Conservation (phyloP, 2,888 invertebrate genomes). For the Malachius bipustulatus region DNA sequence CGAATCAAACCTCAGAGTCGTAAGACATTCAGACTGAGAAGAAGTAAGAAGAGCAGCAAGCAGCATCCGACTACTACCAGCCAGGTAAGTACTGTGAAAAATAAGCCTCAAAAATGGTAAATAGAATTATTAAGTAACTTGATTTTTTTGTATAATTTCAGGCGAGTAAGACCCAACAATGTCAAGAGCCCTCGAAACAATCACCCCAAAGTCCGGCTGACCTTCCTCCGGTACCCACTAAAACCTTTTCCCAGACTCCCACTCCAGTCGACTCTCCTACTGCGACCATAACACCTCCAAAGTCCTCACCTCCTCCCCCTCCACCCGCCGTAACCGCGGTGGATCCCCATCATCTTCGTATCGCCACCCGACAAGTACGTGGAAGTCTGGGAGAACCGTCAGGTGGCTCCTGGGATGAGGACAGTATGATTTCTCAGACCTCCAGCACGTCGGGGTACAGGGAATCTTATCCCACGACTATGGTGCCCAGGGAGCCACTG, state of each 20-base stretch:
- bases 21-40: constrained; percentile 80
- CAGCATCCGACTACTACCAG: no score
- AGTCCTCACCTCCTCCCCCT: constrained; percentile 16
- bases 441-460: constrained; percentile 77
- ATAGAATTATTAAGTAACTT: no score
- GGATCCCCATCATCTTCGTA: constrained; percentile 32
- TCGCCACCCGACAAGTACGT: constrained; percentile 31
- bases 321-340: constrained; percentile 21
- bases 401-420: constrained; percentile 72
- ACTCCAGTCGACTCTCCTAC: no score
- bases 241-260: no score
- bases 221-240: no score
- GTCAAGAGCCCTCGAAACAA: no score
- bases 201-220: no score
- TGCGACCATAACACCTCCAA: background rate
- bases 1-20: constrained; percentile 88
- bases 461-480: constrained; percentile 47
- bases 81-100: no score
- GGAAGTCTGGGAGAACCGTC: constrained; percentile 35
- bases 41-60: constrained; percentile 55
- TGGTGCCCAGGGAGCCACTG: constrained; percentile 33
- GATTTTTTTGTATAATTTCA: no score
- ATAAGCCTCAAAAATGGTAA: no score
- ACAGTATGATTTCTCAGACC: constrained; percentile 60
- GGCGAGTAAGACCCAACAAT: no score